Base-by-base conservation (phyloP, 2,113 vertebrate genomes). In the Otolemur garnettii region DNA sequence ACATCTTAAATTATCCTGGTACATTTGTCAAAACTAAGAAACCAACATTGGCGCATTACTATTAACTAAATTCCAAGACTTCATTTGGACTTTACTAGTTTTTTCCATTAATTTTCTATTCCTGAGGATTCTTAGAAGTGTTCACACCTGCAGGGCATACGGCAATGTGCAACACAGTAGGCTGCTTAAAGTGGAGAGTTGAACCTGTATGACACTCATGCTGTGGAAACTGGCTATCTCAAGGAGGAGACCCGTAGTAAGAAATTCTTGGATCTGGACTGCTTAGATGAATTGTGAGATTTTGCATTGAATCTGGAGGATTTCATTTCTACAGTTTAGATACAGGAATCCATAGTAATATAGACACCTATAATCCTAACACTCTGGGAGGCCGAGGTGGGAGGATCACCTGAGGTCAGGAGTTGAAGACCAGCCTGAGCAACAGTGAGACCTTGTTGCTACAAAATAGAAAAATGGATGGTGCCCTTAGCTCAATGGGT, bases 1-100 rank as follows among this genome's bases (percentile, higher is more conserved):
- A 55, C 9, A 87, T 87, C 78, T 91, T 84, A 81, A 0, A 68
- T 79, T 93, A 45, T 53, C 7, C 24, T 79, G 24, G 35, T 79
- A 50, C 12, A 55, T 83, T 93, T 88, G 69, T 93, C 78, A 71
- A 71, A 69, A 86, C 55, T 62, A 77, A 90, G n/a, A 89, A 91
- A 78, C 68, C 74, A 82, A 26, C 53, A 69, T 26, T 28, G 60
- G 42, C 62, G 3, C 45, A 13, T 69, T 84, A 50, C 38, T 87
- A 0, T 77, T 90, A 92, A 80, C 79, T 84, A 69, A 85, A 80
- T 95, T 81, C 78, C 11, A 78, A 66, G 38, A 35, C 68, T 83
- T 83, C 19, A 35, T 88, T 93, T 93, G 26, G 26, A 66, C 71
- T 81, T 85, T 42, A 60, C 55, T 26, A 17, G 1, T 60, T 91